Evolutionary conservation across 2,113 vertebrate species (phyloP), one percentile per base, ranked within the genome.

Genomic region (Meleagris gallopavo): DNA sequence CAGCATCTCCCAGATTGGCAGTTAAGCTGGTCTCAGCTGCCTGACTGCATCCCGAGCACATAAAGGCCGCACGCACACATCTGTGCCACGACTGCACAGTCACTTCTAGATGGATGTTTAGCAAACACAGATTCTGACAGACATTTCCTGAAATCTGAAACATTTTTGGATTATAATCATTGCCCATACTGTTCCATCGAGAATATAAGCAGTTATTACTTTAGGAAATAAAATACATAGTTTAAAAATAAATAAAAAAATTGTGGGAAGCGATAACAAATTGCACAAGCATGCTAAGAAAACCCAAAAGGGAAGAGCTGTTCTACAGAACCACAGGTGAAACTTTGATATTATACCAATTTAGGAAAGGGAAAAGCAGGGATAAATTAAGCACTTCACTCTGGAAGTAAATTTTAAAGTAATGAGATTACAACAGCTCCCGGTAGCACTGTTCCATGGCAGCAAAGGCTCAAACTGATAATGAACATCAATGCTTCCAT

Each of bases 401-500:
- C 88, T 78, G 65, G 88, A 85, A 91, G 17, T 83, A 88, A 78
- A 30, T 84, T 92, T 88, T 82, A 86, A 95, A 91, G 76, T 55
- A 86, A 86, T 89, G 83, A 84, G 70, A 86, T 93, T 69, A 74
- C 69, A 93, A 74, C 54, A 57, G 74, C 77, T 94, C 94, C 86
- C 90, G 75, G 36, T 82, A 92, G 75, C 89, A 81, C 94, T 88
- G 73, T 95, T 93, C 58, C 86, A 50, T 13, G 52, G 77, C 80
- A 73, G 70, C 40, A 67, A 86, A 87, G 83, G 82, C 72, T 65
- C 70, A 92, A 93, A 93, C 91, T 95, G 83, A 95, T 93, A 79
- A 60, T 2, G 58, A 90, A 62, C 85, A 84, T 72, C 93, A 90
- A 38, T 57, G 48, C 82, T 91, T 86, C 88, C 86, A 90, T 82